Base-by-base conservation (phyloP, 1,140 invertebrate species). In the Thaumatotibia leucotreta region DNA sequence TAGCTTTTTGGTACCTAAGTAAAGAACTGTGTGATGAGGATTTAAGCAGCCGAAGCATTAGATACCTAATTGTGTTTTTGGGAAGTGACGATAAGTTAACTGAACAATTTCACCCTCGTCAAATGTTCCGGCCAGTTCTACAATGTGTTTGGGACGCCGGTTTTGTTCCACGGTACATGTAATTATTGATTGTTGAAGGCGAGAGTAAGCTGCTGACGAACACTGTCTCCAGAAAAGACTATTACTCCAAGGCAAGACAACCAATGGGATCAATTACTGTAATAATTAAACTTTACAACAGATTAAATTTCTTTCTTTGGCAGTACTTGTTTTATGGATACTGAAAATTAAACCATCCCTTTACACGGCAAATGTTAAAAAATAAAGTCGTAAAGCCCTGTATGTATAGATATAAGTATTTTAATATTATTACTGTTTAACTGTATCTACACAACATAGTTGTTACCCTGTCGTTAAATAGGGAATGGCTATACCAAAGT, bases 271-370 rank as follows among this genome's bases (percentile, higher is more conserved):
- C 70, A 72, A 72, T 63, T 17, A 73, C 64, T 74, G 49, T 32
- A 14, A 33, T 65, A 49, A 68, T 31, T 35, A 45, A 65, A 27
- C 52, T 24, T 58, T 58, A 29, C 11, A 50, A 58, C 68, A 50
- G 69, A 62, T 74, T 72, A 66, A 61, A 74, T 78, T 75, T 75
- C 76, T 78, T 74, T 75, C 76, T 78, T 78, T 67, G 72, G 70
- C 66, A 65, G 9, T 61, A 63, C 61, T 65, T 65, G 52, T 63
- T 39, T 66, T 66, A 67, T 49, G 24, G 22, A 64, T 63, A 69
- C 64, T n/a, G 24, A 58, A 58, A 10, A 58, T n/a, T 27, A 8
- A 58, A 27, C 22, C n/a, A 14, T 27, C 24, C 22, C 22, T 54
- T 14, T 39, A 14, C 14, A 39, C n/a, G 35, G n/a, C 50, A 54